These are phyloP conservation scores for Sebastes paucispinis DNA, from an alignment of 2,797 vertebrate species.

Conservation along the genomic window DNA sequence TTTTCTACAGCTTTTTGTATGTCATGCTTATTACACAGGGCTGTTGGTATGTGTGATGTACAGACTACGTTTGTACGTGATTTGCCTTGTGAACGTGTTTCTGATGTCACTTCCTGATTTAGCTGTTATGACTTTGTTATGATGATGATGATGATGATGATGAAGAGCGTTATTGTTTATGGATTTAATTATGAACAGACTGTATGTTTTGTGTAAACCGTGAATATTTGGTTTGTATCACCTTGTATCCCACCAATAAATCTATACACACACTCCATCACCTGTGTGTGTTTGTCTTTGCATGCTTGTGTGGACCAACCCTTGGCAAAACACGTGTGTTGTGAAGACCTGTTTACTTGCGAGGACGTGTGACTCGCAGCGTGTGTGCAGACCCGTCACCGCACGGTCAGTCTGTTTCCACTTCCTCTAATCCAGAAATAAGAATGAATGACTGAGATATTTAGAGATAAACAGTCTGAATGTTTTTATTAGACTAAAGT, in stretches of 20 bases:
- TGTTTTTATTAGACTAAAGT: background rate
- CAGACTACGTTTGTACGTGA: background rate
- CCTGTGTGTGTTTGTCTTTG: constrained; percentile 4
- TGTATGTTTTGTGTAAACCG: constrained; percentile 41
- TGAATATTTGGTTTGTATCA: constrained; percentile 54
- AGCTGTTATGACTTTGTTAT: constrained; percentile 1
- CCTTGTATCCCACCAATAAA: constrained; percentile 49
- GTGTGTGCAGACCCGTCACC: background rate
- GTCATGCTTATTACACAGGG: constrained; percentile 58
- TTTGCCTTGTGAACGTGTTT: constrained; percentile 11
- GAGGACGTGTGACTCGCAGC: too few species aligned
- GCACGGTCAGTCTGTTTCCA: constrained; percentile 41
- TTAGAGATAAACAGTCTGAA: background rate
- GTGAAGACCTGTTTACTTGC: too few species aligned
- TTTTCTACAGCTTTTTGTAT: constrained; percentile 88
- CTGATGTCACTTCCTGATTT: constrained; percentile 43
- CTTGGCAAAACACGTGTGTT: background rate
- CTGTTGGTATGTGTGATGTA: background rate
- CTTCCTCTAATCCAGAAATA: constrained; percentile 47
- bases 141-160: constrained; percentile 7
- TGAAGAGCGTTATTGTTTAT: background rate
- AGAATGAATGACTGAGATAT: background rate
- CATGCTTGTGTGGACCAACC: background rate
- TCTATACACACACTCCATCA: constrained; percentile 15
- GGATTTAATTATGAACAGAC: constrained; percentile 24